These are phyloP conservation scores for Aratinga solstitialis DNA, from an alignment of 2,797 vertebrate genomes.

Conservation along the genomic window DNA sequence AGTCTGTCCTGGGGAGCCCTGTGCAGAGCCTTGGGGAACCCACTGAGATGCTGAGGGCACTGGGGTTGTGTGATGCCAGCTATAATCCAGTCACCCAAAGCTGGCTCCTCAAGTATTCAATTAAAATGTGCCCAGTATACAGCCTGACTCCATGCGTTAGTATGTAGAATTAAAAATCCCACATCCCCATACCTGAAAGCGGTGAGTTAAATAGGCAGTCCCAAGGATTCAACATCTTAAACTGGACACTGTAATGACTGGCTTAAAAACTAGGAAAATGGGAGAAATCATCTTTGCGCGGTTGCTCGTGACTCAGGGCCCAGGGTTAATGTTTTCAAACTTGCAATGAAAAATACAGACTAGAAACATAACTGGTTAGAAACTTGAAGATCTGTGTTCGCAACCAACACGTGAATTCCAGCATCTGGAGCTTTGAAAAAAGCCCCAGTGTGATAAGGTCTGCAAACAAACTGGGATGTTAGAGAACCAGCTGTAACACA, in stretches of 20 bases:
- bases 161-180: background rate
- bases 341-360: background rate
- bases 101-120: background rate
- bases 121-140: background rate
- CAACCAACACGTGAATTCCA: background rate
- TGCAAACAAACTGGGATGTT: background rate
- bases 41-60: background rate
- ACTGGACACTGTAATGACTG: background rate
- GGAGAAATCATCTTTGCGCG: background rate
- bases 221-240: background rate
- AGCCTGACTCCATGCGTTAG: background rate
- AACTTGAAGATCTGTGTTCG: background rate
- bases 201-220: background rate
- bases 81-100: background rate
- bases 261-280: background rate
- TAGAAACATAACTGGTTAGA: background rate
- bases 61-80: background rate
- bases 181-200: background rate
- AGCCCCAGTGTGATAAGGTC: background rate
- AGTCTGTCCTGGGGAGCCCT: background rate
- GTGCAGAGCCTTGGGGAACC: fast-evolving
- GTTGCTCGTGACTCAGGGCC: background rate
- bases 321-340: background rate
- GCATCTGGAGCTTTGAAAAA: background rate
- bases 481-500: background rate